Conservation (phyloP, 2,888 invertebrate species). For the Phanerotoma sp. region DNA sequence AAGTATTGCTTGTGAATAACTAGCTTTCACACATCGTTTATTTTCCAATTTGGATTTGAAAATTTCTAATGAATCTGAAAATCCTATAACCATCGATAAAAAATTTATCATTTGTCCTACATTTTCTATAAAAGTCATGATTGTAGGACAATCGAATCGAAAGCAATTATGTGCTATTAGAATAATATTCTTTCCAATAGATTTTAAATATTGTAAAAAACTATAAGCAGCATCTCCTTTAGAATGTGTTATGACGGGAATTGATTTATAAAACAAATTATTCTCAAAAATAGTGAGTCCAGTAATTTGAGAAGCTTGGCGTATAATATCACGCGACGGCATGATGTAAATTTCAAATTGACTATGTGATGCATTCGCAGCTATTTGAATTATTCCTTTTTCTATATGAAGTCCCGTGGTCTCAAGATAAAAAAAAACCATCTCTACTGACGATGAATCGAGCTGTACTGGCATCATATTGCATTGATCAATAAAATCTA, state of each 20-base stretch:
- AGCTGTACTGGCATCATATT: too few species aligned
- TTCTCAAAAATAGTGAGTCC: background rate
- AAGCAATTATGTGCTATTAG: conserved; percentile 6
- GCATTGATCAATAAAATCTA: conserved; percentile 28
- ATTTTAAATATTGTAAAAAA: conserved; percentile 5
- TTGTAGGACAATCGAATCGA: conserved; percentile 1
- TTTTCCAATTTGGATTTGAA: background rate
- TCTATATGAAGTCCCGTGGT: conserved; percentile 2
- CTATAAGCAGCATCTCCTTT: background rate
- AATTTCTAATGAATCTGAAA: background rate
- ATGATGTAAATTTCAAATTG: conserved; percentile 1
- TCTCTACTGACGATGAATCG: background rate
- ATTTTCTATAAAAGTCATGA: background rate
- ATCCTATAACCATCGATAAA: background rate
- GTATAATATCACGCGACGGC: background rate
- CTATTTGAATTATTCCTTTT: conserved; percentile 8
- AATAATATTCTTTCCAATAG: background rate
- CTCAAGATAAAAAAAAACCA: background rate
- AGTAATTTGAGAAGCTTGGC: background rate
- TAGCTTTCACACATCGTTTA: background rate
- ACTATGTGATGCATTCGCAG: conserved; percentile 3
- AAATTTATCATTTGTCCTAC: background rate
- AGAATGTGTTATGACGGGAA: background rate
- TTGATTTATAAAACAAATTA: background rate
- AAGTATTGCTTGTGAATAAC: background rate